Base-by-base conservation (phyloP, 2,113 vertebrate species). In the Colossoma macropomum region DNA sequence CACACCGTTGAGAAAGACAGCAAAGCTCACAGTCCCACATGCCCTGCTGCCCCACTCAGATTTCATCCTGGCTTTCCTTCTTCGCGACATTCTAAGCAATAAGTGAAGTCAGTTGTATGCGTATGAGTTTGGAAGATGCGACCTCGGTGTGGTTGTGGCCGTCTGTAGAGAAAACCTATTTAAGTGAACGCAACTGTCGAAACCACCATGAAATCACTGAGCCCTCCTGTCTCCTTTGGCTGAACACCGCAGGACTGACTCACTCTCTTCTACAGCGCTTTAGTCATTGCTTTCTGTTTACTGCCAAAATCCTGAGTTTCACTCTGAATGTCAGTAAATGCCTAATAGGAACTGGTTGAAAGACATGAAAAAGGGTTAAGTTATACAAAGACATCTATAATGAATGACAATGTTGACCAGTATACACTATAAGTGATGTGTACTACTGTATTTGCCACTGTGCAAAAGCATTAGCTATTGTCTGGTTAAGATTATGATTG, bases 201-300 rank as follows among this genome's bases (percentile, higher is more conserved):
- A 23, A 45, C 21, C 32, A 10, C 65, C 38, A 54, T 70, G 32
- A 70, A 54, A 27, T 27, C 23, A 72, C 34, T 13, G 65, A 72
- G 17, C 52, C 1, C 1, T n/a, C 19, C 52, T 71, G 54, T 56
- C 41, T 45, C 27, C 56, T 16, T 30, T 48, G 60, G 30, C 41
- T 56, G 63, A 62, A 73, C 70, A 60, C 27, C 28, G 27, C 34
- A 72, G 17, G 32, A 45, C 52, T 80, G 68, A 80, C 50, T 80
- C 66, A 59, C 34, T 28, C 52, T 71, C 19, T 62, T 70, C 41
- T 27, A 72, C 4, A 80, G 50, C 17, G 23, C 23, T 70, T n/a
- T 52, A 23, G 34, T 72, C 54, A 60, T 12, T 1, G 21, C 7
- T 34, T 80, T 11, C 21, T n/a, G 17, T 23, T 73, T 50, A 48